These are phyloP conservation scores for Callochromis pleurospilus DNA, from an alignment of 2,113 vertebrate species.

Conservation along the genomic window DNA sequence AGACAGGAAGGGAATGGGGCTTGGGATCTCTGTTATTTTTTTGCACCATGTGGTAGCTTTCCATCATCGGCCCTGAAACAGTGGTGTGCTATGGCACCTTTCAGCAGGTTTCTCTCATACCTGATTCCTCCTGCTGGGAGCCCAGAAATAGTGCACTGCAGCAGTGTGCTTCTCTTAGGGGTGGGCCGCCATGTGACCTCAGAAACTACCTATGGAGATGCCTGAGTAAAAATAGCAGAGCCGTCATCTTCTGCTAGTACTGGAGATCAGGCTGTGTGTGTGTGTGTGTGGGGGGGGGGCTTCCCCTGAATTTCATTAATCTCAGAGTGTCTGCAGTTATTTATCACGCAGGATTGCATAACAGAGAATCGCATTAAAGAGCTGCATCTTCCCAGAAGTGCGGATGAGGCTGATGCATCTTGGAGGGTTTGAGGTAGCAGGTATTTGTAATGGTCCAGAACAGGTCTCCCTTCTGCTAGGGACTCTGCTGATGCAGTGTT, in stretches of 20 bases:
- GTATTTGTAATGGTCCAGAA: constrained; percentile 30
- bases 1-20: background rate
- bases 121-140: constrained; percentile 47
- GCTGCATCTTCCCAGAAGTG: constrained; percentile 16
- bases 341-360: constrained; percentile 43
- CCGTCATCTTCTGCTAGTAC: background rate
- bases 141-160: constrained; percentile 60
- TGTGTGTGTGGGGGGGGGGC: background rate
- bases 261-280: background rate
- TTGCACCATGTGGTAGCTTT: constrained; percentile 13
- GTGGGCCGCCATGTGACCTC: constrained; percentile 34
- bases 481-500: constrained; percentile 40
- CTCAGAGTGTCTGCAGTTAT: constrained; percentile 41
- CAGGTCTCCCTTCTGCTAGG: constrained; percentile 40
- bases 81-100: constrained; percentile 27
- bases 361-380: constrained; percentile 41
- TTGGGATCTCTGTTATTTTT: background rate
- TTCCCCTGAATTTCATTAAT: constrained; percentile 52
- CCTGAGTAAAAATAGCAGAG: constrained; percentile 53
- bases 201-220: constrained; percentile 44
- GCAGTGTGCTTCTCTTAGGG: constrained; percentile 25
- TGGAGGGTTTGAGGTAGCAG: constrained; percentile 10
- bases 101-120: constrained; percentile 49
- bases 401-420: constrained; percentile 3
- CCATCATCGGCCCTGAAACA: background rate